phyloP scores from a whole-genome alignment of 1,140 invertebrate genomes.

The Euwallacea fornicatus region DNA sequence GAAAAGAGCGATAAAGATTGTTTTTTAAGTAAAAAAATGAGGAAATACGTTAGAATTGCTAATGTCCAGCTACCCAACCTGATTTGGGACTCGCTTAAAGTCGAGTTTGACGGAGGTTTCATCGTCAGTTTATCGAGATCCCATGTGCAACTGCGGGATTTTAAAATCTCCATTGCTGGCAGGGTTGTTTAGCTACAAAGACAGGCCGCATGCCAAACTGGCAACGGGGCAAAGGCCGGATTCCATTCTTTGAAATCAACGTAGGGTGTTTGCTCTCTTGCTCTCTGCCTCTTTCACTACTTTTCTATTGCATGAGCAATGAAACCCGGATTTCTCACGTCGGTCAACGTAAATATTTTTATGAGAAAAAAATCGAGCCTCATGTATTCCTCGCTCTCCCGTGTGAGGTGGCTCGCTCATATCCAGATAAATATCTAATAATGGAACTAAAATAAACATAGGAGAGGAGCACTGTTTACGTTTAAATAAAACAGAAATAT shows the following conservation, averaged over 20 bases:
- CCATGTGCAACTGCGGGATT: neutral
- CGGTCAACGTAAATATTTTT: slow-evolving; percentile 8
- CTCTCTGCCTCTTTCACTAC: slow-evolving; percentile 8
- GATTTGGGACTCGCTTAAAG: neutral
- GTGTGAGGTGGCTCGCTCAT: neutral
- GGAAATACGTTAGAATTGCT: neutral
- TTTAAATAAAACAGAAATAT: slow-evolving; percentile 8
- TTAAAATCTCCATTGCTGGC: neutral
- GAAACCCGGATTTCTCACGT: slow-evolving; percentile 4
- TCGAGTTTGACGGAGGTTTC: neutral
- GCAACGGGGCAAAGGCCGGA: slow-evolving; percentile 23
- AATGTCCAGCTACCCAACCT: neutral
- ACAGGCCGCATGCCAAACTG: neutral
- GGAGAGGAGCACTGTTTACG: neutral
- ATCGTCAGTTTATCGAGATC: no score
- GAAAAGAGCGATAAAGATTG: no score
- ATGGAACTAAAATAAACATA: slow-evolving; percentile 5
- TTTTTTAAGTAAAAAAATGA: no score
- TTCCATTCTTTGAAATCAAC: slow-evolving; percentile 33
- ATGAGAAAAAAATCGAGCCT: slow-evolving; percentile 3
- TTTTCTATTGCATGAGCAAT: slow-evolving; percentile 4
- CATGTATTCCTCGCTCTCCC: neutral
- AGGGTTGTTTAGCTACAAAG: neutral
- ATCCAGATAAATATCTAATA: slow-evolving; percentile 3
- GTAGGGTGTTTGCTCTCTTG: slow-evolving; percentile 21